Conservation (phyloP, 2,888 invertebrate genomes). For the Philopedon plagiatum region DNA sequence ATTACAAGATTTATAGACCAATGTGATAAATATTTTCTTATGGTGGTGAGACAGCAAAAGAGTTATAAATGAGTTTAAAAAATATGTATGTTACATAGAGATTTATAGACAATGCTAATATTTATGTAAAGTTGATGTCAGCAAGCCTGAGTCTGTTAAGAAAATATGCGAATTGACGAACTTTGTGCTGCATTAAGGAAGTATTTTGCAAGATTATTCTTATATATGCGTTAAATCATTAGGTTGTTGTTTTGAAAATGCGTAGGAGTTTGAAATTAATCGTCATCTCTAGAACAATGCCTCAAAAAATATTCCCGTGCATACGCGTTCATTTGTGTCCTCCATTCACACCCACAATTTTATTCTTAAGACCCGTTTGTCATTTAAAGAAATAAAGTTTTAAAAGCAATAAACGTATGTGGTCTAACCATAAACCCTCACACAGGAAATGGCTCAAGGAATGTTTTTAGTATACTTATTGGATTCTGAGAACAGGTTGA, state of each 20-base stretch:
- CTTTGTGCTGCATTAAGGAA: too few relatives aligned
- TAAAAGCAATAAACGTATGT: constrained; percentile 48
- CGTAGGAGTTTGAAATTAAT: constrained; percentile 7
- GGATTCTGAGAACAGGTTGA: constrained; percentile 51
- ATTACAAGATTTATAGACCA: too few relatives aligned
- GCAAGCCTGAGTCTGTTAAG: too few relatives aligned
- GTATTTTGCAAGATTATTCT: too few relatives aligned
- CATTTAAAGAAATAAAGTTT: constrained; percentile 34
- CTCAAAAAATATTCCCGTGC: not conserved
- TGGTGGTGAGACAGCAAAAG: too few relatives aligned
- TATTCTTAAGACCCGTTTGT: constrained; percentile 36
- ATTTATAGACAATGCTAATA: too few relatives aligned
- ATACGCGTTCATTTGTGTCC: constrained; percentile 10
- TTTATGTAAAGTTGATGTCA: too few relatives aligned
- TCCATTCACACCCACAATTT: constrained; percentile 40
- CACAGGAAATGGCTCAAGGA: constrained; percentile 49
- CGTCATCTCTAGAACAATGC: not conserved
- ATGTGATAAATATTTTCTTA: too few relatives aligned
- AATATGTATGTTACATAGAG: too few relatives aligned
- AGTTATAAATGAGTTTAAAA: too few relatives aligned
- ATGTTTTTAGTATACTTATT: constrained; percentile 50
- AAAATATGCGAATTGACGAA: too few relatives aligned
- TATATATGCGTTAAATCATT: not conserved
- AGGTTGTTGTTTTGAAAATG: constrained; percentile 25
- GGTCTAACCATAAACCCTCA: constrained; percentile 46